Conservation (phyloP, 2,888 invertebrate species). For the Lumbricus terrestris region DNA sequence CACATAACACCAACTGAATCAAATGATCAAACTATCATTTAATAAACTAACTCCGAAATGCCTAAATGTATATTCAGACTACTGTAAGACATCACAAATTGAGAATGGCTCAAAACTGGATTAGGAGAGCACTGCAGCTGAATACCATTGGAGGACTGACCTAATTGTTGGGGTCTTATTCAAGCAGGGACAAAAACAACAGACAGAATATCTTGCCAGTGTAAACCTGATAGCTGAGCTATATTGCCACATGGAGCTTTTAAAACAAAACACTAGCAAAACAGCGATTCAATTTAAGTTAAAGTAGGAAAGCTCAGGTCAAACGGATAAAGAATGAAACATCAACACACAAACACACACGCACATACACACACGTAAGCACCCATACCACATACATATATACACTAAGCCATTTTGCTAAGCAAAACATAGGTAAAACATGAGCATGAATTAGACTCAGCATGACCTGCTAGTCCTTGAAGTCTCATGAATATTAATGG, state of each 20-base stretch:
- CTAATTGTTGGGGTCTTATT: not conserved
- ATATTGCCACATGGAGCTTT: conserved; percentile 3
- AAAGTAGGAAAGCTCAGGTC: not conserved
- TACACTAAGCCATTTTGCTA: not conserved
- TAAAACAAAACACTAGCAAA: not conserved
- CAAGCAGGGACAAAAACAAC: not conserved
- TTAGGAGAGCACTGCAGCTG: not conserved
- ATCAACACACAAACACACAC: not conserved
- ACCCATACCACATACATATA: not conserved
- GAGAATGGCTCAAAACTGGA: not conserved
- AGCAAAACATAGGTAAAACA: not conserved
- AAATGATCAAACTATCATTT: not conserved
- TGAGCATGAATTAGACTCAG: not conserved
- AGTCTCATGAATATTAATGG: not conserved
- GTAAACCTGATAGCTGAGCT: not conserved
- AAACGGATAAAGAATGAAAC: not conserved
- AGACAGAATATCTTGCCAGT: not conserved
- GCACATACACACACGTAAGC: not conserved
- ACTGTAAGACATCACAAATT: not conserved
- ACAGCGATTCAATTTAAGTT: not conserved
- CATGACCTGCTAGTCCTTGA: not conserved
- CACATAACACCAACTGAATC: not conserved
- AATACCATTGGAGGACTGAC: not conserved
- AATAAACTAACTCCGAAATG: not conserved
- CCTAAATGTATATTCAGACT: not conserved